Percentiles rank a stretch among this genome's conserved stretches.
phyloP scores from a whole-genome alignment of 2,113 vertebrate species.

The Sander lucioperca region DNA sequence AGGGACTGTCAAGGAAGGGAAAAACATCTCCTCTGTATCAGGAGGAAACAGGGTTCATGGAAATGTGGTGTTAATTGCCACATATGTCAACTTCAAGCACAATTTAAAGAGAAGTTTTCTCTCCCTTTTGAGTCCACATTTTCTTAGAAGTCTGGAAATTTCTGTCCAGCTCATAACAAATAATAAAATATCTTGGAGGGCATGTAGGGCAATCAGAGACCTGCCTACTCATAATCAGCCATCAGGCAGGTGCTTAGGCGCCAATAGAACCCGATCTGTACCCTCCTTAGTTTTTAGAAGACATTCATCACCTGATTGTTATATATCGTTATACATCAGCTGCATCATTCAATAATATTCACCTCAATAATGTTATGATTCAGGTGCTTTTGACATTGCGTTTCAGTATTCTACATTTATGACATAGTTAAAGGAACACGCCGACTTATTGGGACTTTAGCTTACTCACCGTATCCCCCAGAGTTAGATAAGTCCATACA shows the following conservation, averaged over 20 bases:
- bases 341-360: conserved; percentile 39
- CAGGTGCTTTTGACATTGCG: not conserved
- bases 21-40: conserved; percentile 41
- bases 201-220: conserved; percentile 59
- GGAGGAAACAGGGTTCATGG: conserved; percentile 30
- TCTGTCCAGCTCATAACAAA: conserved; percentile 47
- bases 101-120: conserved; percentile 41
- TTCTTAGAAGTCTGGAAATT: conserved; percentile 43
- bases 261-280: conserved; percentile 40
- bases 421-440: not conserved
- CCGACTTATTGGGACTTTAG: no score
- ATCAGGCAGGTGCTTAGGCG: conserved; percentile 61
- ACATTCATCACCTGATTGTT: conserved; percentile 50
- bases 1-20: conserved; percentile 5
- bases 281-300: conserved; percentile 42
- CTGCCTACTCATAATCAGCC: conserved; percentile 71
- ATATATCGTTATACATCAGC: conserved; percentile 44
- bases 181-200: conserved; percentile 57
- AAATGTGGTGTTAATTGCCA: conserved; percentile 58
- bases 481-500: no score
- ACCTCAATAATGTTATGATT: conserved; percentile 15
- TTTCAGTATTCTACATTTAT: not conserved
- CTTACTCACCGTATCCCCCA: no score
- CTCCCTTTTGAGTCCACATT: conserved; percentile 37
- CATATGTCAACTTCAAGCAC: conserved; percentile 45